Percentiles rank a stretch among this genome's conserved stretches.
These are phyloP conservation scores for Drosophila koepferae DNA, from an alignment of 2,888 invertebrate genomes.

Conservation along the genomic window DNA sequence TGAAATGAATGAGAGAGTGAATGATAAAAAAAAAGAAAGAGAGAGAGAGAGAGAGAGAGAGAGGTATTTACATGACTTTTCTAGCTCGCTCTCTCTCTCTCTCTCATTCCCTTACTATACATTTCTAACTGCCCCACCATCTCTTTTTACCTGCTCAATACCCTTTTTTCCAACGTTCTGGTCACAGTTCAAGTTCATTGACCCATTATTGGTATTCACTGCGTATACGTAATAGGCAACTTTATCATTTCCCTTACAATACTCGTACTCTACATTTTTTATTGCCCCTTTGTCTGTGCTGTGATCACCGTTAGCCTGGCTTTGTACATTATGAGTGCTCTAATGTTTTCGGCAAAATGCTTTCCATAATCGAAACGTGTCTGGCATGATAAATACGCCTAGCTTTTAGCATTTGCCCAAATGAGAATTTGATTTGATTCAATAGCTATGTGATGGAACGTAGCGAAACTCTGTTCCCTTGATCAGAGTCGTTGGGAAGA, in stretches of 20 bases:
- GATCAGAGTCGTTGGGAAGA: background rate
- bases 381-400: constrained; percentile 29
- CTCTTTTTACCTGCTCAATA: background rate
- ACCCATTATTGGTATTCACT: constrained; percentile 65
- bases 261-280: constrained; percentile 64
- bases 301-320: constrained; percentile 66
- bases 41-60: background rate
- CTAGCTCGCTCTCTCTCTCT: background rate
- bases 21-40: background rate
- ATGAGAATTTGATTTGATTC: constrained; percentile 1
- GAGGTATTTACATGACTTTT: background rate
- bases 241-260: constrained; percentile 60
- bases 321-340: constrained; percentile 27
- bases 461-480: background rate
- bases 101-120: background rate
- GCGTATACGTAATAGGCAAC: constrained; percentile 48
- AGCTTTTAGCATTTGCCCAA: background rate
- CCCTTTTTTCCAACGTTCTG: background rate
- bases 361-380: constrained; percentile 78
- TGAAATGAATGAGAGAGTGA: background rate
- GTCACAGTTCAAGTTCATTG: constrained; percentile 57
- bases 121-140: background rate
- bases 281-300: constrained; percentile 50
- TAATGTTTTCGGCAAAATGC: constrained; percentile 50
- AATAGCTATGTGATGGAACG: constrained; percentile 1